Evolutionary conservation across 35 echinoderm and acorn worm genomes (phyloP), one percentile per base, ranked within the genome.

Genomic region (Apostichopus parvimensis): DNA sequence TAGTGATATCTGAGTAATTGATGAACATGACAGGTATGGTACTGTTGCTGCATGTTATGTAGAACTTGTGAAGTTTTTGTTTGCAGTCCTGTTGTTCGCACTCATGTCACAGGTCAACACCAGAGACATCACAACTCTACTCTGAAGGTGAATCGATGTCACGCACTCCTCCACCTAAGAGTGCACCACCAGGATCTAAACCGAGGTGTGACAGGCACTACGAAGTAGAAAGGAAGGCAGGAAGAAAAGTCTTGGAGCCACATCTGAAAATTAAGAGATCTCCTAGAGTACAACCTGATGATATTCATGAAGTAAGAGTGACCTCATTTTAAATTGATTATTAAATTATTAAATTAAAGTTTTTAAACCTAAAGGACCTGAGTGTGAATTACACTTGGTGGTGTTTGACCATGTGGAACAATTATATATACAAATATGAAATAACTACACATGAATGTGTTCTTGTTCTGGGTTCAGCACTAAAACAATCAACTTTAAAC

Each of bases 221-320:
- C 28, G 95, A 99, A 18, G 91, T 99, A 17, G 97, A 99, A 65
- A 83, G 79, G 52, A 73, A 66, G 18, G 73, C 92, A 20, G 97
- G 93, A 12, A 85, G 97, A 57, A 99, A 95, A 71, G 68, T 73
- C 73, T 65, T 99, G 18, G 95, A 96, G 52, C 93, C 88, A 56
- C 97, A 99, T 75, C 84, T 99, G 61, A 93, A 95, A 79, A 68
- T 96, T 2, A 96, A 96, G 93, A 96, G 93, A 79, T 86, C 87
- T 60, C 45, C 70, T 70, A 75, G 65, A 9, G 58, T 22, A 9
- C 52, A 45, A 8, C 14, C 34, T 20, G 78, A 91, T 54, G 79
- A 87, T 76, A 71, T 77, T 52, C 78, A 71, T 57, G 68, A 79
- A 54, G 56, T 59, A 56, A 87, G 25, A 54, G 79, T 18, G 22